phyloP scores from a whole-genome alignment of 2,113 vertebrate species.

The Peromyscus leucopus region DNA sequence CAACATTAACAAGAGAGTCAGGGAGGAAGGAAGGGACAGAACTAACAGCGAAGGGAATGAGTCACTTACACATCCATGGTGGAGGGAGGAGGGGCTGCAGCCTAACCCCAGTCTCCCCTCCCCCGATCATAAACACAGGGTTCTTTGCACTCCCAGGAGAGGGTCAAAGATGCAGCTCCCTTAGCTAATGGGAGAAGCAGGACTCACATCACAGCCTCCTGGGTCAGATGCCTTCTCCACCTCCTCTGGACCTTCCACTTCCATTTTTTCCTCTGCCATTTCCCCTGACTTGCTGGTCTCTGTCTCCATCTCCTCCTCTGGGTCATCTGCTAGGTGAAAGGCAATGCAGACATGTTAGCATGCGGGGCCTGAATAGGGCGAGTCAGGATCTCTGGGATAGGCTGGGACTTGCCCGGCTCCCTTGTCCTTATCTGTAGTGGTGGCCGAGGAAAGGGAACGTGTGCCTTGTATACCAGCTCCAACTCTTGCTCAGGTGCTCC shows the following conservation, averaged over 20 bases:
- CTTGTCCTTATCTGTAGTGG: rapidly evolving
- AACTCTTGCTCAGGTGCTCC: rapidly evolving
- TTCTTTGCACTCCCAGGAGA: rapidly evolving
- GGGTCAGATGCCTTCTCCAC: not conserved
- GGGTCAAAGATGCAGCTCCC: not conserved
- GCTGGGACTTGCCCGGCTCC: rapidly evolving
- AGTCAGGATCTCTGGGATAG: rapidly evolving
- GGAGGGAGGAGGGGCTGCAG: not conserved
- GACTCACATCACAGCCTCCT: conserved; percentile 72
- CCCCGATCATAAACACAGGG: rapidly evolving
- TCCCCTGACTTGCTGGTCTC: rapidly evolving
- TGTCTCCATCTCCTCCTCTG: conserved; percentile 51
- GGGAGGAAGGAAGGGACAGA: not conserved
- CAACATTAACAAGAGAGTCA: rapidly evolving
- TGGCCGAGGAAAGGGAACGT: not conserved
- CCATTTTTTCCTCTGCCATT: rapidly evolving
- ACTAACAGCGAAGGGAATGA: not conserved
- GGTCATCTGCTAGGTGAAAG: not conserved
- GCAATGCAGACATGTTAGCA: rapidly evolving
- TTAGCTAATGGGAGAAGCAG: not conserved
- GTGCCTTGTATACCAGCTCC: not conserved
- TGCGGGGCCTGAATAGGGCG: rapidly evolving
- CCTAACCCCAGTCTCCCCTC: too few relatives aligned
- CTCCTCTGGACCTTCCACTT: rapidly evolving
- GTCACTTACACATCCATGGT: rapidly evolving